Evolutionary conservation across 2,797 vertebrate species (phyloP), one percentile per base, ranked within the genome.

Genomic region (Heterohyrax brucei): DNA sequence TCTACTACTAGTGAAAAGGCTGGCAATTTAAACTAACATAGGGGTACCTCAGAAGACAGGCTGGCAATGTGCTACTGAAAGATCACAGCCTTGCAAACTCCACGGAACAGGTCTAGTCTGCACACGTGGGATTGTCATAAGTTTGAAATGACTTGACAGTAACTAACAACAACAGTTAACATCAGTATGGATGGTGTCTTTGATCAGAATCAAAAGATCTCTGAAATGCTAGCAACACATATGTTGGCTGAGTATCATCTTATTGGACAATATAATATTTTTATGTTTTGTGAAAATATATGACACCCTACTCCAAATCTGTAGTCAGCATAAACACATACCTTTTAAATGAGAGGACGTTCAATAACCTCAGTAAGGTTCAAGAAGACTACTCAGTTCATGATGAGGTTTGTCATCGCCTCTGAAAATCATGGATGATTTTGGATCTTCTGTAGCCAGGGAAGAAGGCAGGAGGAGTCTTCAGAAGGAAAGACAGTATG

Each of bases 401-500:
- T 10, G 14, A 22, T 44, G 59, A 83, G 48, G 8, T 78, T 46
- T 89, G 44, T n/a, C 18, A 44, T 50, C 30, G 13, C 39, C 44
- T 77, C 12, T 61, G 66, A 14, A 83, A 10, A 80, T 81, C 5
- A 22, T 1, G 1, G 44, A 44, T 66, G 0, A 10, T 80, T 62
- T 80, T 2, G 26, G 18, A 18, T 59, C 44, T 33, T 79, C 18
- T 84, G 77, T 77, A 30, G 62, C n/a, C 33, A 6, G 16, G 30
- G 39, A 39, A 3, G 39, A 39, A 39, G 46, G 12, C 1, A 12
- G 19, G n/a, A 39, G 64, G 14, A 33, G 8, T 30, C 26, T 62
- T 89, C 95, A 30, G 66, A 64, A 73, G 72, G 86, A 86, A 85
- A 90, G 28, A 50, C 4, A 7, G n/a, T 68, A 12, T 78, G 62